Base-by-base conservation (phyloP, 2,797 vertebrate genomes). In the Podargus strigoides region DNA sequence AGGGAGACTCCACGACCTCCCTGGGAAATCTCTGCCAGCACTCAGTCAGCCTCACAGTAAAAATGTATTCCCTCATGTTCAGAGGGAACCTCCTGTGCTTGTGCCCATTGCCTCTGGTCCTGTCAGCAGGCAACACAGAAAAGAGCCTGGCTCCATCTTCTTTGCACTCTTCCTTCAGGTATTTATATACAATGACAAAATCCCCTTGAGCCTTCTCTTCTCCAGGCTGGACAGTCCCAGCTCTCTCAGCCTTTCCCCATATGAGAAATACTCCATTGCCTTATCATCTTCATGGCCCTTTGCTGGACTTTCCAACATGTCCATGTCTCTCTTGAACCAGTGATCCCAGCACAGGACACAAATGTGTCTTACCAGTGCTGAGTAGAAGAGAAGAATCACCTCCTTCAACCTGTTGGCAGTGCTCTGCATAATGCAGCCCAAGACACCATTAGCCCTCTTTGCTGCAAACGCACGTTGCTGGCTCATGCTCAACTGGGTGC, bases 381-480 rank as follows among this genome's bases (percentile, higher is more conserved):
- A 53, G 52, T 32, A 19, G 52, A 12, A 12, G 28, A 53, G 52
- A 53, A 53, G 52, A 17, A 53, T 53, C 28, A 53, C 28, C 18
- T 53, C 18, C 27, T 10, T 30, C 17, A 27, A 52, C 28, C 9
- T 52, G 50, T 27, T 53, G 28, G 52, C 52, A 53, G 52, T 52
- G 50, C 30, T 30, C 39, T 84, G 27, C 18, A 63, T 79, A 23
- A 20, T 7, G 19, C 42, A 42, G 34, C 13, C 17, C 28, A 56
- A 44, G 37, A 39, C 13, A 64, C 2, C 5, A 23, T 5, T 47
- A 37, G 6, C 3, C 5, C 22, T 64, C 47, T 50, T 47, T 52
- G 8, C 9, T 36, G 37, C 14, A 76, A 41, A 17, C 4, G 1
- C 15, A 39, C 0, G 0, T n/a, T 90, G 6, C 22, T 55, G 32